These are phyloP conservation scores for Nephrotoma guestfalica DNA, from an alignment of 2,888 invertebrate genomes.

Conservation along the genomic window DNA sequence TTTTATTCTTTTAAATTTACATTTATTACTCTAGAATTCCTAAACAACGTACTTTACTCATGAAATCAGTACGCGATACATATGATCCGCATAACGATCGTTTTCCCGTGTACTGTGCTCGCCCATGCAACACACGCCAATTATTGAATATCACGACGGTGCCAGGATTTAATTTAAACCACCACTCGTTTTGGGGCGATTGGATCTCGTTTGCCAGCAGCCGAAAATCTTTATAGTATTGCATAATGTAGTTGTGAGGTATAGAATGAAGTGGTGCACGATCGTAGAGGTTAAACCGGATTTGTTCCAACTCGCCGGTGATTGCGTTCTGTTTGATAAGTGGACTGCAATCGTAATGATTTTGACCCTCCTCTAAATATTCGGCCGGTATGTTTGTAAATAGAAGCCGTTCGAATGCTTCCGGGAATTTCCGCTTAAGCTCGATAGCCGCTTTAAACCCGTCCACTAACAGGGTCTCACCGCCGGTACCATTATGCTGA, in stretches of 20 bases:
- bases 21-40: not conserved
- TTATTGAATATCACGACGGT: conserved; percentile 61
- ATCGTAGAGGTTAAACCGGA: conserved; percentile 31
- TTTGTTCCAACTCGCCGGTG: conserved; percentile 41
- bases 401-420: conserved; percentile 43
- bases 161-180: conserved; percentile 49
- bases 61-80: conserved; percentile 52
- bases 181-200: conserved; percentile 37
- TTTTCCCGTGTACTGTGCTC: conserved; percentile 50
- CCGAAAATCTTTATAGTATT: conserved; percentile 47
- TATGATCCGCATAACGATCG: conserved; percentile 58
- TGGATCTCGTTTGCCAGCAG: conserved; percentile 38
- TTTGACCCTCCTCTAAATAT: conserved; percentile 46
- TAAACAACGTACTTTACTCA: conserved; percentile 40
- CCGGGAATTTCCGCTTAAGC: conserved; percentile 37
- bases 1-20: not conserved
- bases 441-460: conserved; percentile 51
- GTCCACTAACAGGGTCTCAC: conserved; percentile 59
- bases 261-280: conserved; percentile 43
- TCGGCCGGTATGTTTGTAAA: conserved; percentile 44
- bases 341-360: conserved; percentile 41
- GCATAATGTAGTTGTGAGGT: conserved; percentile 35
- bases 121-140: conserved; percentile 63
- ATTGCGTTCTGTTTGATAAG: conserved; percentile 41
- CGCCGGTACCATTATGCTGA: conserved; percentile 40